Percentiles rank a stretch among this genome's conserved stretches.
Evolutionary conservation across 1,140 invertebrate species (phyloP).

Genomic region (Orius laevigatus): DNA sequence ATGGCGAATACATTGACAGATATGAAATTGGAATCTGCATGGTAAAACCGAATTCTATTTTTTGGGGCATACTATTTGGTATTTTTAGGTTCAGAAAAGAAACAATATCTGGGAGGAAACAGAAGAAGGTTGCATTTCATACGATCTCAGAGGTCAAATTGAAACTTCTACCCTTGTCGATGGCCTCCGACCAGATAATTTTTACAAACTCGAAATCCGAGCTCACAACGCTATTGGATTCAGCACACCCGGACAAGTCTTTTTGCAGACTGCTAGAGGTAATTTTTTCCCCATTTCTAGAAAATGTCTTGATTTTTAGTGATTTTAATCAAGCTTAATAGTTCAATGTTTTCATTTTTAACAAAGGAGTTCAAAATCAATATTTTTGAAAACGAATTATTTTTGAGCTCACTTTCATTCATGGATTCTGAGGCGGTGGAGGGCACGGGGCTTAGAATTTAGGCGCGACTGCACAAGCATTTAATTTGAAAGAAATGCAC

Average conservation of each 20-base stretch:
- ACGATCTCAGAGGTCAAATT: slow-evolving; percentile 37
- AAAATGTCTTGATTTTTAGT: neutral
- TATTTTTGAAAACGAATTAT: neutral
- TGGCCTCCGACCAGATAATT: slow-evolving; percentile 50
- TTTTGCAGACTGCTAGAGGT: slow-evolving; percentile 72
- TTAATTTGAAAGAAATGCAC: too few species aligned
- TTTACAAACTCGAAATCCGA: slow-evolving; percentile 62
- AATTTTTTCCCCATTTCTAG: slow-evolving; percentile 32
- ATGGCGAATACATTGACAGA: slow-evolving; percentile 70
- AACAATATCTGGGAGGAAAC: slow-evolving; percentile 35
- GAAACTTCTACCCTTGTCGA: slow-evolving; percentile 47
- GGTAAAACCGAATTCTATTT: slow-evolving; percentile 38
- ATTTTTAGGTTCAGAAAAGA: slow-evolving; percentile 22
- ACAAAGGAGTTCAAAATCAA: neutral
- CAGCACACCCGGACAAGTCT: slow-evolving; percentile 52
- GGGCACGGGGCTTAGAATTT: too few species aligned
- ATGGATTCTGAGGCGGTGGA: too few species aligned
- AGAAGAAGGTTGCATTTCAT: slow-evolving; percentile 36
- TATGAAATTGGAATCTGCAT: slow-evolving; percentile 67
- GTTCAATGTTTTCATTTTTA: too few species aligned
- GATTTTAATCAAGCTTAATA: too few species aligned
- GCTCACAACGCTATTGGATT: slow-evolving; percentile 73
- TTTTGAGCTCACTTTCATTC: neutral
- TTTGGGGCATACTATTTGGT: neutral
- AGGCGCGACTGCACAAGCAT: too few species aligned